phyloP scores from a whole-genome alignment of 2,113 vertebrate genomes.

The Paramormyrops kingsleyae region DNA sequence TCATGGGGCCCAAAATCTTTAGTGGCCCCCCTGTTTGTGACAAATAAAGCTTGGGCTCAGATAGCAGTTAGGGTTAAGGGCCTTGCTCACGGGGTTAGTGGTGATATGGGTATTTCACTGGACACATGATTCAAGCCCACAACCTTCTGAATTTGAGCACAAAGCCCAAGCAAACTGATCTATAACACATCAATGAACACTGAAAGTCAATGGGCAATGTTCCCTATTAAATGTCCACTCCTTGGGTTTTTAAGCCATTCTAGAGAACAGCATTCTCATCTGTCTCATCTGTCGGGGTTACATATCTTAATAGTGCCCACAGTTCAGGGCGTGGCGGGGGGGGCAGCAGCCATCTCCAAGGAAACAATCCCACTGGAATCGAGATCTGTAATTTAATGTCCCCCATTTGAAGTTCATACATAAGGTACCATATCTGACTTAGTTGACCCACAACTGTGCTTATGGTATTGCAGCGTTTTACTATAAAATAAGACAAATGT shows the following conservation, averaged over 20 bases:
- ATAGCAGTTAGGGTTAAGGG: neutral
- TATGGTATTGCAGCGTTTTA: neutral
- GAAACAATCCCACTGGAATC: neutral
- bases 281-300: neutral
- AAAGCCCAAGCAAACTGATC: neutral
- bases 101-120: neutral
- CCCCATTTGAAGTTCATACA: neutral
- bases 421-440: neutral
- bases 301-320: neutral
- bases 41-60: neutral
- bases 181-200: neutral
- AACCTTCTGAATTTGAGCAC: neutral
- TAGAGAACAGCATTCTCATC: neutral
- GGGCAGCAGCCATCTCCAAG: neutral
- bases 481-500: neutral
- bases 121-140: neutral
- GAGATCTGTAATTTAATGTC: neutral
- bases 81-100: neutral
- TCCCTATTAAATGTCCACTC: neutral
- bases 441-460: neutral
- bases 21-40: neutral
- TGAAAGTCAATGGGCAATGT: neutral
- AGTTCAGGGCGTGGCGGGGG: neutral
- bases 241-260: neutral
- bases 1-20: too few species aligned